Evolutionary conservation across 1,140 invertebrate species (phyloP), one percentile per base, ranked within the genome.

Genomic region (Spodoptera frugiperda): DNA sequence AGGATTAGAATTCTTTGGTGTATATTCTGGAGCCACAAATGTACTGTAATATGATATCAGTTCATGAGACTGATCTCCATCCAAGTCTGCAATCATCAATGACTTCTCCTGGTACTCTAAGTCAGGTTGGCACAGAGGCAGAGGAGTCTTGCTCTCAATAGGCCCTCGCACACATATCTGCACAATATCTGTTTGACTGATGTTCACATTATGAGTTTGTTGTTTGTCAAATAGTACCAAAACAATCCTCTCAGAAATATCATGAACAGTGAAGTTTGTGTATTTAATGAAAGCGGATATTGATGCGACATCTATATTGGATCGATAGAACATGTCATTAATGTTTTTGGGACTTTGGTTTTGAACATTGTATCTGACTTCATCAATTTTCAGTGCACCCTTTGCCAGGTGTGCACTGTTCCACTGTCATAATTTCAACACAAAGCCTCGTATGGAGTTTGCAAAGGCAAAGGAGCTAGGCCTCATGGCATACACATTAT

Each of bases 401-500:
- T 93, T 93, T 63, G 90, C 87, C 21, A 89, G 75, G 87, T 91
- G 91, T 90, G 90, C 93, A 89, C 91, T 93, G 74, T 95, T 95
- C 96, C 96, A 97, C 82, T 97, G 95, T 97, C 97, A 97, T 88
- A 97, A 96, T 94, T 98, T 97, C 54, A 98, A 91, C 21, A 97
- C 95, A 92, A 97, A 97, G 0, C 97, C 97, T 30, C 95, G 94
- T 53, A 96, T 95, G 3, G 94, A 93, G 77, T 95, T 95, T 54
- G 94, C 91, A 76, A 96, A 96, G 15, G 94, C 91, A 84, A 96
- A 95, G n/a, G 95, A 94, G 11, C 95, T 96, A 0, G 96, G 96
- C 57, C 94, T 95, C 93, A 96, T 96, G 2, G 95, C 96, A 84
- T 96, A 97, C 30, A 96, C 95, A 78, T 95, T 95, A 3, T 91